These are phyloP conservation scores for Pinna nobilis DNA, from an alignment of 1,140 invertebrate species.

Conservation along the genomic window DNA sequence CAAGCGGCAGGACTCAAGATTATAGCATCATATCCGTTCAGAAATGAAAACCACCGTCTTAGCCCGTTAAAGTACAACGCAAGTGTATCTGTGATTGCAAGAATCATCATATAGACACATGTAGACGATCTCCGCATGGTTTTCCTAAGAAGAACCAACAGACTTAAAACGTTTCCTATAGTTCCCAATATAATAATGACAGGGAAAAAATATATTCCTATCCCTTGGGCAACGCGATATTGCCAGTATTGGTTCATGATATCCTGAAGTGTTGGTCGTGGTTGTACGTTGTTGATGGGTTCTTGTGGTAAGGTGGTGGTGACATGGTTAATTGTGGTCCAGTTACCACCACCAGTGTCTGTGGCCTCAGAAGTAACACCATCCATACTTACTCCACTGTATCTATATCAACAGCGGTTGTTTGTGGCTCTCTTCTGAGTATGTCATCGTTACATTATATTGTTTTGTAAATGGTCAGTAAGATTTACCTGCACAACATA, in stretches of 20 bases:
- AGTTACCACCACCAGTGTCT: too few species aligned
- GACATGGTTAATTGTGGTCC: constrained; percentile 1
- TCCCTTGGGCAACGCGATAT: constrained; percentile 39
- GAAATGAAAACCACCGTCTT: constrained; percentile 46
- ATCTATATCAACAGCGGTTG: too few species aligned
- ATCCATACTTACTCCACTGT: too few species aligned
- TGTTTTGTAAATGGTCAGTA: too few species aligned
- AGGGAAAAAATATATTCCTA: constrained; percentile 60
- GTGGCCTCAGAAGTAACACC: too few species aligned
- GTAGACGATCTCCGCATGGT: constrained; percentile 60
- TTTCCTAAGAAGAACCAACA: constrained; percentile 61
- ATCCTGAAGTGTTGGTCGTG: constrained; percentile 3
- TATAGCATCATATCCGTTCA: constrained; percentile 37
- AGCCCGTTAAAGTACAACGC: constrained; percentile 58
- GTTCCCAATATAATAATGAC: constrained; percentile 64
- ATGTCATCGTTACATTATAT: too few species aligned
- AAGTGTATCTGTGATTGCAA: constrained; percentile 64
- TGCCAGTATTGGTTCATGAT: constrained; percentile 39
- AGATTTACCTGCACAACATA: too few species aligned
- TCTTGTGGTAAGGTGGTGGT: not conserved
- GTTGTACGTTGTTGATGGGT: not conserved
- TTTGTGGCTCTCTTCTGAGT: too few species aligned
- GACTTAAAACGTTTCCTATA: constrained; percentile 64
- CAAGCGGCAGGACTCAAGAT: constrained; percentile 39
- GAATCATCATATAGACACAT: constrained; percentile 65